Conservation (phyloP, 2,888 invertebrate genomes). For the Pandemis heparana region DNA sequence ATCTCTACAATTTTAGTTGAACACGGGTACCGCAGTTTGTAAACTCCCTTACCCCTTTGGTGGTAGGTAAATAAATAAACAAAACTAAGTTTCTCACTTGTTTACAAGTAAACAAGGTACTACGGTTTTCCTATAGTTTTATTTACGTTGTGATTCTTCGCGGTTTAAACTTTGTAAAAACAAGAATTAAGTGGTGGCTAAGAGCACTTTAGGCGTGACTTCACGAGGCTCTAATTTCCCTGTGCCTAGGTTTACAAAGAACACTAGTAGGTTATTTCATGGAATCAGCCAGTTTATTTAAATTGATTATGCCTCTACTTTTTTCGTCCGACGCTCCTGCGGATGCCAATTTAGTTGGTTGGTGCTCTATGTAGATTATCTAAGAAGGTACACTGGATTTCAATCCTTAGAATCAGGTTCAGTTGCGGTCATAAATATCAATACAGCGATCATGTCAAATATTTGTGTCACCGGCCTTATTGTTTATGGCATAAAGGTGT, state of each 20-base stretch:
- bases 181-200: conserved; percentile 20
- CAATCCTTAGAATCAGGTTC: too few relatives aligned
- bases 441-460: too few relatives aligned
- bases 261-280: background rate
- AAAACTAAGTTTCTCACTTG: conserved; percentile 1
- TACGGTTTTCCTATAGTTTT: conserved; percentile 1
- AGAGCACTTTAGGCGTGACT: conserved; percentile 20
- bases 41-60: background rate
- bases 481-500: too few relatives aligned
- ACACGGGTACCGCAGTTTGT: background rate
- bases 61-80: background rate
- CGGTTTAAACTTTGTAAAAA: conserved; percentile 21
- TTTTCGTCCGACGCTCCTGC: too few relatives aligned
- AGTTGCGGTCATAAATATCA: too few relatives aligned
- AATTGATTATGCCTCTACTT: too few relatives aligned
- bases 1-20: background rate
- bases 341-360: too few relatives aligned
- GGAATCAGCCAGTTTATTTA: too few relatives aligned
- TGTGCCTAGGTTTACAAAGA: background rate
- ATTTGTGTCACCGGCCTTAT: too few relatives aligned
- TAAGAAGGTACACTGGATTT: too few relatives aligned
- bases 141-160: conserved; percentile 11
- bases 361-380: too few relatives aligned
- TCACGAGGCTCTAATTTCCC: conserved; percentile 12
- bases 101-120: conserved; percentile 8